phyloP scores from a whole-genome alignment of 2,888 invertebrate genomes.

The Lasius fuliginosus region DNA sequence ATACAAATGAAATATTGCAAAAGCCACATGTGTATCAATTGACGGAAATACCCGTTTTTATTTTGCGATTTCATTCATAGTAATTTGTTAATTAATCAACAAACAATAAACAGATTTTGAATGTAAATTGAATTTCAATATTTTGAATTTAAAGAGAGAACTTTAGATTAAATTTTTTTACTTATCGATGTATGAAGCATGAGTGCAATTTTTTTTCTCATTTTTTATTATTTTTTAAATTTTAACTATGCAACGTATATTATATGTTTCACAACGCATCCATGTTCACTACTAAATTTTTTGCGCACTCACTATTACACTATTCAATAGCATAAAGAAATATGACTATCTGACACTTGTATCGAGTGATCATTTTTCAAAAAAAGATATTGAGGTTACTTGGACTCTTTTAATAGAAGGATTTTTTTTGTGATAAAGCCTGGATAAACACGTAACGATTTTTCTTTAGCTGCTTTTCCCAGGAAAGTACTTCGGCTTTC shows the following conservation, averaged over 20 bases:
- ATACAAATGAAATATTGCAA: slow-evolving; percentile 55
- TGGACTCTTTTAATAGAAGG: slow-evolving; percentile 15
- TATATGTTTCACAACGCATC: not conserved
- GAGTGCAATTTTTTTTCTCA: not conserved
- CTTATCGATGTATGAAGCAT: not conserved
- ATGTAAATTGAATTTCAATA: slow-evolving; percentile 14
- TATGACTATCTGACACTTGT: not conserved
- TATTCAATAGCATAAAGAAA: not conserved
- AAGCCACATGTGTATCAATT: slow-evolving; percentile 22
- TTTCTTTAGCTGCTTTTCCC: slow-evolving; percentile 12
- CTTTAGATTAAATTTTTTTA: not conserved
- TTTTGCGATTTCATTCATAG: not conserved
- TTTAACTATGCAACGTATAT: not conserved
- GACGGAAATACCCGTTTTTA: not conserved
- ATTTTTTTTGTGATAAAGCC: slow-evolving; percentile 16
- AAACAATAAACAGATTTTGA: not conserved
- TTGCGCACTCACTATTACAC: slow-evolving; percentile 13
- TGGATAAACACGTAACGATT: slow-evolving; percentile 36
- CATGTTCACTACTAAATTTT: slow-evolving; percentile 1
- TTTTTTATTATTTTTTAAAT: not conserved
- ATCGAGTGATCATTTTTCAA: not conserved
- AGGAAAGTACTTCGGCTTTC: not conserved
- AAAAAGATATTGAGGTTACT: slow-evolving; percentile 3
- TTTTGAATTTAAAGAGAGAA: not conserved
- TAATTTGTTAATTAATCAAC: slow-evolving; percentile 2